Evolutionary conservation across 2,113 vertebrate species (phyloP).

Genomic region (Aepyceros melampus): DNA sequence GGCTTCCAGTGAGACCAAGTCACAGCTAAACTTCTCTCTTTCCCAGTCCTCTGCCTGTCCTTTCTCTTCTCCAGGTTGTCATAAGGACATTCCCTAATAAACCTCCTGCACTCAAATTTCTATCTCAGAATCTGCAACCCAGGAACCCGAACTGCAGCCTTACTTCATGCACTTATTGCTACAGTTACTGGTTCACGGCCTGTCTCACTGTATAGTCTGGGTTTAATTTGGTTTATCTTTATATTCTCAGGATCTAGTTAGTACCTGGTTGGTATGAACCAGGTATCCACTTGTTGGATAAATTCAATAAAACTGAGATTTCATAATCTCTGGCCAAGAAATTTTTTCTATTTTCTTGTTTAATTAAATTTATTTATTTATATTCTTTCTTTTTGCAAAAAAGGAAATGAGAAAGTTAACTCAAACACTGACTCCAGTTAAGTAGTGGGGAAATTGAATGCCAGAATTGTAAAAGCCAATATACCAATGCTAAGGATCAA

Average conservation of each 20-base stretch:
- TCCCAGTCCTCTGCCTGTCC: background rate
- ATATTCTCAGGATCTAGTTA: background rate
- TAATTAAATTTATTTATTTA: background rate
- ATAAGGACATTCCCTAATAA: background rate
- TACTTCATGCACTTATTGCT: background rate
- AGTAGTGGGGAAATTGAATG: background rate
- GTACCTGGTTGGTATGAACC: background rate
- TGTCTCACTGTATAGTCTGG: background rate
- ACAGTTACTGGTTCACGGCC: background rate
- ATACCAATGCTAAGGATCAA: background rate
- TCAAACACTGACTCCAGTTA: background rate
- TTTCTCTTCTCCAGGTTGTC: background rate
- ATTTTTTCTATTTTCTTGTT: background rate
- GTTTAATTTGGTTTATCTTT: background rate
- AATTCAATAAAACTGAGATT: background rate
- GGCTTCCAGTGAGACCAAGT: background rate
- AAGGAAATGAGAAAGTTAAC: background rate
- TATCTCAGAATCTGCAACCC: background rate
- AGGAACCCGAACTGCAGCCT: background rate
- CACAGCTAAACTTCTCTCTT: background rate
- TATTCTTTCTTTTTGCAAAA: background rate
- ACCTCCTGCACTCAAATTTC: background rate
- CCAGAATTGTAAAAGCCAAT: background rate
- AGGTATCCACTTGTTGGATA: background rate
- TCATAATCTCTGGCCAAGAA: background rate